Percentiles rank a stretch among this genome's conserved stretches.
Evolutionary conservation across 30 jellyfish, hydroid and myxozoan species (phyloP).

Genomic region (Cassiopea xamachana): DNA sequence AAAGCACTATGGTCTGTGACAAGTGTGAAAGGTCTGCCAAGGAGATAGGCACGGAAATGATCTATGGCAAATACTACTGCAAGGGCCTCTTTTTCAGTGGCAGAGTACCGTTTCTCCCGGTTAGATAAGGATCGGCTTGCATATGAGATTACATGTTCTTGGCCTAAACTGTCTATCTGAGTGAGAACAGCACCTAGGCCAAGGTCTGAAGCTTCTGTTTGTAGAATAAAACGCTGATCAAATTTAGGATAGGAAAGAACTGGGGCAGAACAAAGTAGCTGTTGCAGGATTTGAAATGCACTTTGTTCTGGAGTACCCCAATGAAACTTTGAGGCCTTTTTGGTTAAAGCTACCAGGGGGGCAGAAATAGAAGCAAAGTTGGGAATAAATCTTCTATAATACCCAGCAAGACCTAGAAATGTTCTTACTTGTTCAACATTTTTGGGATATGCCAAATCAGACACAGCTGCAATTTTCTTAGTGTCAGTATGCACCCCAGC

Average conservation of each 20-base stretch:
- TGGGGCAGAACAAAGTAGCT: slow-evolving; percentile 35
- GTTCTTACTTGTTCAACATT: slow-evolving; percentile 39
- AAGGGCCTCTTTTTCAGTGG: slow-evolving; percentile 70
- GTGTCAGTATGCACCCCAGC: slow-evolving; percentile 56
- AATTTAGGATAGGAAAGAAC: slow-evolving; percentile 55
- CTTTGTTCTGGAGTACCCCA: slow-evolving; percentile 36
- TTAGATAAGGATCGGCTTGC: slow-evolving; percentile 56
- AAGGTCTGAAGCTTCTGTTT: slow-evolving; percentile 58
- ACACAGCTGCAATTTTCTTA: slow-evolving; percentile 22
- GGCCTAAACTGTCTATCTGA: slow-evolving; percentile 8
- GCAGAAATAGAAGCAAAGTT: slow-evolving; percentile 61
- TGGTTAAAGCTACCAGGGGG: slow-evolving; percentile 34
- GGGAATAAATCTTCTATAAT: slow-evolving; percentile 52
- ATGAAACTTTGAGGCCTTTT: slow-evolving; percentile 21
- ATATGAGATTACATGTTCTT: slow-evolving; percentile 54
- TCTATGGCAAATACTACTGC: slow-evolving; percentile 52
- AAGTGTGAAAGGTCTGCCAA: slow-evolving; percentile 51
- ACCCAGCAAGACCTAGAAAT: slow-evolving; percentile 67
- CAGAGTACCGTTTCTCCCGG: slow-evolving; percentile 30
- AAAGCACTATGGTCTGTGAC: slow-evolving; percentile 68
- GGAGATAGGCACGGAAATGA: slow-evolving; percentile 45
- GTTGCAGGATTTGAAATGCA: slow-evolving; percentile 27
- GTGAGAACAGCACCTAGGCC: slow-evolving; percentile 77
- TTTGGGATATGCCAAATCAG: not conserved
- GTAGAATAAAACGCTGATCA: slow-evolving; percentile 32